Evolutionary conservation across 1,140 invertebrate species (phyloP), one percentile per base, ranked within the genome.

Genomic region (Platyura marginata): DNA sequence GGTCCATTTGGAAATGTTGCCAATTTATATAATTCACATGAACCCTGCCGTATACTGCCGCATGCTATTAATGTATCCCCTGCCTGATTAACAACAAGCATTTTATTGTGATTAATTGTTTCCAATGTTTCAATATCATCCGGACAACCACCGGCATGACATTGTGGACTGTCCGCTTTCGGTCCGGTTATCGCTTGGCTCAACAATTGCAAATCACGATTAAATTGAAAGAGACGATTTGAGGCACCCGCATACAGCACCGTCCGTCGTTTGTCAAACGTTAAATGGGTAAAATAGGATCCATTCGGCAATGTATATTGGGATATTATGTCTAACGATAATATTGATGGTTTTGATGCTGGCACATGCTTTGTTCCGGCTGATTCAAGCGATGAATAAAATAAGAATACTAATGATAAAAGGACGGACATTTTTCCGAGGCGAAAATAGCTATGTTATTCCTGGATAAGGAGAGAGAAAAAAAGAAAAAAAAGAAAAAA

Each of bases 21-120:
- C 48, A 90, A 65, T 53, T 79, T 78, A 61, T 88, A 90, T 56
- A 87, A 85, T 51, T 75, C 74, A 59, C 88, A 91, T 34, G 93
- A 81, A 41, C 89, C 83, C 67, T 93, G 88, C 18, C 74, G 70
- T 21, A 90, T 64, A 23, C 85, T 92, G 20, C 88, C 89, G 56
- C 93, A 96, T 13, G 75, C 77, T 36, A 97, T 84, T 18, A 97
- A 69, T 21, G 71, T 77, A 38, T 78, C 71, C 9, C 80, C 75
- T 46, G 79, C 77, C 45, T 81, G 72, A 61, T 94, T 88, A 19
- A 94, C 77, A 6, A 96, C 71, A 44, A 97, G 67, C 43, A 92
- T 77, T 65, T 96, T 96, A 62, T 93, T 95, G 41, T 86, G 77
- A 62, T 89, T 93, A 56, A 91, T 78, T 37, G 77, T 83, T 36